Percentiles rank a stretch among this genome's conserved stretches.
phyloP scores from a whole-genome alignment of 2,888 invertebrate genomes.

The Clostera curtula region DNA sequence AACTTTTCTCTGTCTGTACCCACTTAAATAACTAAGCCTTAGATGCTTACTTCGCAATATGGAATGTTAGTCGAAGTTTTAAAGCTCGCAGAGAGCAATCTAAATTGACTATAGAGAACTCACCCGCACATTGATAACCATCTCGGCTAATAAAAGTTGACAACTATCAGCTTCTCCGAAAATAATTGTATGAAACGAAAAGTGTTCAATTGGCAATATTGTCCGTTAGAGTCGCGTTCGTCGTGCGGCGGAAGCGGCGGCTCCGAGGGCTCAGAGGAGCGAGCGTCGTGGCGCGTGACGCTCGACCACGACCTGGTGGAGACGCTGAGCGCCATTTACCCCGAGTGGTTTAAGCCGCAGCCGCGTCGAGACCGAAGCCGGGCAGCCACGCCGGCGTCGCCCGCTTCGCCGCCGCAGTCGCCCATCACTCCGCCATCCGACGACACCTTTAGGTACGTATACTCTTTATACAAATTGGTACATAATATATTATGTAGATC shows the following conservation, averaged over 20 bases:
- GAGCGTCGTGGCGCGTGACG: conserved; percentile 92
- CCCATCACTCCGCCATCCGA: conserved; percentile 52
- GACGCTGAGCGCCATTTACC: conserved; percentile 93
- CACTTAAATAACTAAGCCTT: too few species aligned
- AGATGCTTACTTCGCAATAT: too few species aligned
- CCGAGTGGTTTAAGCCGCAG: conserved; percentile 90
- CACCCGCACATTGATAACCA: too few species aligned
- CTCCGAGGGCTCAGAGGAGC: conserved; percentile 81
- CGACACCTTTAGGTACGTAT: conserved; percentile 56
- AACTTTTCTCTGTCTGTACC: too few species aligned
- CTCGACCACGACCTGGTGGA: conserved; percentile 94
- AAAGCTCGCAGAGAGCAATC: too few species aligned
- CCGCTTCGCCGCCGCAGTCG: conserved; percentile 46
- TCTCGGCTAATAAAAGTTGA: too few species aligned
- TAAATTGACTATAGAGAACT: too few species aligned
- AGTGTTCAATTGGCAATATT: conserved; percentile 15
- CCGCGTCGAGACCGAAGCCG: conserved; percentile 58
- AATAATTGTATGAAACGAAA: too few species aligned
- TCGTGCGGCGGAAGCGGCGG: conserved; percentile 84
- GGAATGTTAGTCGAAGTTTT: too few species aligned
- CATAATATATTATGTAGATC: too few species aligned
- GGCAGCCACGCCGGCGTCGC: conserved; percentile 51
- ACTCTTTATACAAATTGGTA: conserved; percentile 1
- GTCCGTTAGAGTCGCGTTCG: conserved; percentile 81
- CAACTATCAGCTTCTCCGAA: too few species aligned